Evolutionary conservation across 2,888 invertebrate species (phyloP).

Genomic region (Dynastes tityus): DNA sequence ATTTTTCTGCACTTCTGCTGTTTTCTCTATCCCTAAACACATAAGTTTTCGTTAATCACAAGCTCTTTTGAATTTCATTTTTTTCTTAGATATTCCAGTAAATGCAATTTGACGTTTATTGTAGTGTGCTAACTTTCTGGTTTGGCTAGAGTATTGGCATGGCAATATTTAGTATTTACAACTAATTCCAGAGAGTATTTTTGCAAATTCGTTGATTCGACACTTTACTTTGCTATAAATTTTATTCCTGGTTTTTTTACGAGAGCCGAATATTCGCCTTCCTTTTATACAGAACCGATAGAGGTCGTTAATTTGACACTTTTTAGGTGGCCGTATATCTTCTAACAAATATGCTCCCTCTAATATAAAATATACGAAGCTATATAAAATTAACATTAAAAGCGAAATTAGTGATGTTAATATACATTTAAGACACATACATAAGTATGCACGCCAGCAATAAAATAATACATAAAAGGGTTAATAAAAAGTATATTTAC

Average conservation of each 20-base stretch:
- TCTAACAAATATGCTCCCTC: slow-evolving; percentile 24
- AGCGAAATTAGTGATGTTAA: slow-evolving; percentile 44
- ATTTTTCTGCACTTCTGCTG: no score
- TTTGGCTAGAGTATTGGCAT: no score
- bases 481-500: slow-evolving; percentile 41
- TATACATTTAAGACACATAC: slow-evolving; percentile 39
- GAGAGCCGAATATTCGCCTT: slow-evolving; percentile 5
- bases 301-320: slow-evolving; percentile 42
- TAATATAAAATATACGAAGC: slow-evolving; percentile 14
- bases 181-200: not conserved
- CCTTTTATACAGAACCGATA: slow-evolving; percentile 11
- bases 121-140: no score
- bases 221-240: not conserved
- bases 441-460: slow-evolving; percentile 29
- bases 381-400: slow-evolving; percentile 46
- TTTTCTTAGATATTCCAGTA: no score
- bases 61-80: no score
- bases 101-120: no score
- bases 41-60: no score
- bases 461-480: slow-evolving; percentile 44
- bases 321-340: slow-evolving; percentile 45
- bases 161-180: not conserved
- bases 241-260: not conserved
- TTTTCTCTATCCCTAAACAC: no score
- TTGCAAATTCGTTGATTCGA: not conserved